Conservation (phyloP, 2,797 vertebrate genomes). For the Myotis vivesi region DNA sequence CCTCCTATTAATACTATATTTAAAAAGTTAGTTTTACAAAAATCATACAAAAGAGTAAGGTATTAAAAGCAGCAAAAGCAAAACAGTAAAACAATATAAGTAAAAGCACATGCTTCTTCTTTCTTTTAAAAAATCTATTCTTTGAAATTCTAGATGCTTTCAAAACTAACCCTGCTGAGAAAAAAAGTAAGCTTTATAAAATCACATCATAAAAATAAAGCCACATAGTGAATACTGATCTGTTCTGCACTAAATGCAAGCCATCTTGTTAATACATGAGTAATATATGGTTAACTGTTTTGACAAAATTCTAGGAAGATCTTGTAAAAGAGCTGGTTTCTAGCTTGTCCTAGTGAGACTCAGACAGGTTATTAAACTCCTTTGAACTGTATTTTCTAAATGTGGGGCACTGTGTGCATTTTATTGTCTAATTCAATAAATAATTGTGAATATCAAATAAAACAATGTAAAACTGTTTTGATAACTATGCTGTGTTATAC, state of each 20-base stretch:
- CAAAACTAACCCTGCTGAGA: slow-evolving; percentile 26
- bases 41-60: background rate
- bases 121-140: slow-evolving; percentile 1
- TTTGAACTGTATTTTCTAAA: background rate
- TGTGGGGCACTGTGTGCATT: background rate
- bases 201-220: background rate
- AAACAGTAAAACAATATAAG: slow-evolving; percentile 32
- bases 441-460: background rate
- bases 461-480: background rate
- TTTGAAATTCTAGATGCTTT: slow-evolving; percentile 2
- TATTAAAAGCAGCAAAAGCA: slow-evolving; percentile 45
- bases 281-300: background rate
- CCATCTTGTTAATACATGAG: background rate
- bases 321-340: background rate
- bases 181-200: slow-evolving; percentile 31
- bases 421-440: background rate
- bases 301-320: background rate
- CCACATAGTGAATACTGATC: background rate
- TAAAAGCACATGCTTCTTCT: background rate
- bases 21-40: slow-evolving; percentile 42
- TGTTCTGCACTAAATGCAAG: background rate
- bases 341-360: background rate
- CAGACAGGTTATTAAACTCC: background rate
- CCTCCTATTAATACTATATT: background rate
- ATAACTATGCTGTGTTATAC: background rate